Percentiles rank a stretch among this genome's conserved stretches.
Conservation (phyloP, 2,113 vertebrate genomes). For the Naja naja region DNA sequence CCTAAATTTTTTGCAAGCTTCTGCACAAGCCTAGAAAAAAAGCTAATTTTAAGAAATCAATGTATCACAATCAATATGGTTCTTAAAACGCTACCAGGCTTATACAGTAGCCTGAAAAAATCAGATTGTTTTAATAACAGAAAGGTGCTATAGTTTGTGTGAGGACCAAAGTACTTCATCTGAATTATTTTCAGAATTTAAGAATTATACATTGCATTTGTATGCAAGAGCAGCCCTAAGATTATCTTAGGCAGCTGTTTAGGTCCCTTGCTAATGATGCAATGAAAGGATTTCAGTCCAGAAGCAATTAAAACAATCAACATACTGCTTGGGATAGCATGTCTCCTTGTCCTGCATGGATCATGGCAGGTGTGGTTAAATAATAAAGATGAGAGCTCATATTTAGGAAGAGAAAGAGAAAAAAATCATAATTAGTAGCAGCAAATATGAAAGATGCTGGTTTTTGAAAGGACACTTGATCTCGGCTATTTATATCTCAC, state of each 20-base stretch:
- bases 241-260: background rate
- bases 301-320: background rate
- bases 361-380: background rate
- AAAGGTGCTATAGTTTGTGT: background rate
- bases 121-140: background rate
- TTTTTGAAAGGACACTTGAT: background rate
- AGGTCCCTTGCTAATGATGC: background rate
- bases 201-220: background rate
- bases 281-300: background rate
- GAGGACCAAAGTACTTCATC: background rate
- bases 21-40: background rate
- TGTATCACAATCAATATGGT: background rate
- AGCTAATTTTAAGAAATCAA: background rate
- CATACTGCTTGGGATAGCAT: constrained; percentile 9
- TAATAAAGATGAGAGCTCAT: background rate
- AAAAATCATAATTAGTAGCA: background rate
- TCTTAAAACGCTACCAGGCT: background rate
- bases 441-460: background rate
- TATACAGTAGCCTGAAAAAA: background rate
- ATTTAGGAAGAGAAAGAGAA: background rate
- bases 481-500: background rate
- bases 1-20: background rate
- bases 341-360: constrained; percentile 3
- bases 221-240: accelerated
- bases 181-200: background rate